Evolutionary conservation across 2,797 vertebrate genomes (phyloP).

Genomic region (Gymnoscopelus microlampas): DNA sequence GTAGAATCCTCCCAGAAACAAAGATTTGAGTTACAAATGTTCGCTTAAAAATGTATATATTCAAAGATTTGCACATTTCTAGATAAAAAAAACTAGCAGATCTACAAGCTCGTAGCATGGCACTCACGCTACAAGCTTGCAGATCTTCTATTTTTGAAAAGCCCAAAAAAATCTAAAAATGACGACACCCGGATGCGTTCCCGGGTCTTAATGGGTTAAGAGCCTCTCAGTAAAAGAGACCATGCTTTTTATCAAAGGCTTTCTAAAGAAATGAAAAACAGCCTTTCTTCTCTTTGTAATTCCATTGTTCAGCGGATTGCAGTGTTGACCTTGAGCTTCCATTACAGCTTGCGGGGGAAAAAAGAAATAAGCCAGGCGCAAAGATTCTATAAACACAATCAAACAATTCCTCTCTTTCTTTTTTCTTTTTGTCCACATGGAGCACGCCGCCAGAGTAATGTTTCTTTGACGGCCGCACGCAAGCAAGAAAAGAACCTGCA

Average conservation of each 20-base stretch:
- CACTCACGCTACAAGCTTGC: no score
- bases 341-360: background rate
- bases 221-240: background rate
- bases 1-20: no score
- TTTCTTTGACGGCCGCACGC: conserved; percentile 24
- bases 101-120: no score
- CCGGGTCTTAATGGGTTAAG: no score
- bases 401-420: conserved; percentile 12
- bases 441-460: conserved; percentile 7
- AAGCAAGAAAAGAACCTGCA: conserved; percentile 9
- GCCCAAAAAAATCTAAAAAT: no score
- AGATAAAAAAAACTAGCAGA: no score
- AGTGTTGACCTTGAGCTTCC: conserved; percentile 4
- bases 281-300: background rate
- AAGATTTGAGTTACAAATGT: no score
- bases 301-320: conserved; percentile 8
- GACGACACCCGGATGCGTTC: no score
- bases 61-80: no score
- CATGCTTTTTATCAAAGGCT: conserved; percentile 9
- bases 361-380: background rate
- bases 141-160: no score
- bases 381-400: conserved; percentile 30
- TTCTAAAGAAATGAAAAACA: conserved; percentile 16
- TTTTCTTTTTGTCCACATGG: conserved; percentile 10
- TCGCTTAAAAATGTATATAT: no score